A percentile compares a stretch with the other conserved stretches of the same genome.
These are phyloP conservation scores for Pterophyllum scalare DNA, from an alignment of 2,113 vertebrate species.

Conservation along the genomic window DNA sequence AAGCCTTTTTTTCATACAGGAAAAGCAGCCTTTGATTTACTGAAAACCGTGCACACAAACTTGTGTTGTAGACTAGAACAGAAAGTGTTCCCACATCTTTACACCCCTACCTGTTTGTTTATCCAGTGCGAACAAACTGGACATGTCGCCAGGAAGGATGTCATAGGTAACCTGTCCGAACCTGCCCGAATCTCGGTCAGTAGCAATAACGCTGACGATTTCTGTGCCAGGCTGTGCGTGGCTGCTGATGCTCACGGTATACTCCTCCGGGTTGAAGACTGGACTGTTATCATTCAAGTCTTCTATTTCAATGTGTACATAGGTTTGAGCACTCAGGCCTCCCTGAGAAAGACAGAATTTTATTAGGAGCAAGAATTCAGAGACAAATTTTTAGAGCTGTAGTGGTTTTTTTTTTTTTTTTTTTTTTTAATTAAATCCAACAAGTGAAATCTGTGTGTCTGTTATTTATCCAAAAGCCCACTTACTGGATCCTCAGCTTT, in stretches of 20 bases:
- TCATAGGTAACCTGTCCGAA: conserved; percentile 86
- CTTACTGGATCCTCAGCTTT: conserved; percentile 92
- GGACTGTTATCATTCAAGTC: conserved; percentile 93
- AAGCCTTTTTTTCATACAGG: background rate
- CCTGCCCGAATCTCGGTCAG: conserved; percentile 86
- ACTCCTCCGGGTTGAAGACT: conserved; percentile 85
- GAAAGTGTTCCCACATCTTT: background rate
- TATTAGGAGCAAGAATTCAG: background rate
- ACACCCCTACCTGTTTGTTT: conserved; percentile 83
- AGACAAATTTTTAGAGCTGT: background rate
- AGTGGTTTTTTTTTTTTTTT: too few species aligned
- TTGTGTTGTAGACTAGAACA: background rate
- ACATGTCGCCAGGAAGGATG: conserved; percentile 83
- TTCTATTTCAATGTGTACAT: conserved; percentile 89
- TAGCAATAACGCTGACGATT: conserved; percentile 86
- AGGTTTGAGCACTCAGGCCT: conserved; percentile 90
- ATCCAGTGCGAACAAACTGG: conserved; percentile 86
- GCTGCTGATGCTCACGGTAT: conserved; percentile 86
- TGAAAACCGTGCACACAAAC: background rate
- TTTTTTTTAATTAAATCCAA: background rate
- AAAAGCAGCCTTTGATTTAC: background rate
- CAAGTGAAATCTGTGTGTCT: accelerated
- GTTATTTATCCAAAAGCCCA: background rate
- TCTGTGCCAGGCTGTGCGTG: conserved; percentile 87
- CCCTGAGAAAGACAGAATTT: conserved; percentile 77